These are phyloP conservation scores for Pseudanteris insignis DNA, from an alignment of 2,888 invertebrate species.

Conservation along the genomic window DNA sequence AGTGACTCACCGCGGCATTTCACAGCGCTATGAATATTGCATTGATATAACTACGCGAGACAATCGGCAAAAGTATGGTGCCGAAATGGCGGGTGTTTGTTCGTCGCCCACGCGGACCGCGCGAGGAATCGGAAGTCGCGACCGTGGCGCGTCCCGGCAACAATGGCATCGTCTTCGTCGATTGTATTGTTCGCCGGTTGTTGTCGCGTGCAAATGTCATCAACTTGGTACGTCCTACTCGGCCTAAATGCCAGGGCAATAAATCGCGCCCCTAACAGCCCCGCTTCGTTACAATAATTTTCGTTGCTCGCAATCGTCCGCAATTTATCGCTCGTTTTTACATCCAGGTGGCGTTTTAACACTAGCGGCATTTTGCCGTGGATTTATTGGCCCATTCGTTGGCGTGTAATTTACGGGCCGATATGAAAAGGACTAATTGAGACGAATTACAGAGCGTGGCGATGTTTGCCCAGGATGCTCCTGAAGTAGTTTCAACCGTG, in stretches of 20 bases:
- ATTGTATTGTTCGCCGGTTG: conserved; percentile 12
- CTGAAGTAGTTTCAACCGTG: too few species aligned
- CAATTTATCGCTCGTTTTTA: too few species aligned
- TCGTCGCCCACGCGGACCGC: conserved; percentile 12
- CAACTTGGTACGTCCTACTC: conserved; percentile 30
- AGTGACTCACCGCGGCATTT: conserved; percentile 11
- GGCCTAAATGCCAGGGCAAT: not conserved
- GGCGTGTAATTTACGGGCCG: too few species aligned
- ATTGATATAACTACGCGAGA: conserved; percentile 29
- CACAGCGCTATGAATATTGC: conserved; percentile 18
- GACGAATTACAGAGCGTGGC: too few species aligned
- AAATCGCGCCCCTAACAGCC: too few species aligned
- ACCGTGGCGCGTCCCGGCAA: too few species aligned
- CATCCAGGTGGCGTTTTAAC: too few species aligned
- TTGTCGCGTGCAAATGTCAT: conserved; percentile 33
- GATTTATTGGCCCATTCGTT: conserved; percentile 1
- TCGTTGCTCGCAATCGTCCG: too few species aligned
- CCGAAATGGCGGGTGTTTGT: conserved; percentile 24
- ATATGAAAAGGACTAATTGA: too few species aligned
- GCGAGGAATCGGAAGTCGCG: conserved; percentile 27
- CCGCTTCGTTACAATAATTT: too few species aligned
- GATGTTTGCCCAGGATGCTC: too few species aligned
- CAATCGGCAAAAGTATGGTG: conserved; percentile 21
- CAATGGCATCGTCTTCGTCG: conserved; percentile 29
- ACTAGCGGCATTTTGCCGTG: not conserved